Base-by-base conservation (phyloP, 1,140 invertebrate genomes). In the Chlorops oryzae region DNA sequence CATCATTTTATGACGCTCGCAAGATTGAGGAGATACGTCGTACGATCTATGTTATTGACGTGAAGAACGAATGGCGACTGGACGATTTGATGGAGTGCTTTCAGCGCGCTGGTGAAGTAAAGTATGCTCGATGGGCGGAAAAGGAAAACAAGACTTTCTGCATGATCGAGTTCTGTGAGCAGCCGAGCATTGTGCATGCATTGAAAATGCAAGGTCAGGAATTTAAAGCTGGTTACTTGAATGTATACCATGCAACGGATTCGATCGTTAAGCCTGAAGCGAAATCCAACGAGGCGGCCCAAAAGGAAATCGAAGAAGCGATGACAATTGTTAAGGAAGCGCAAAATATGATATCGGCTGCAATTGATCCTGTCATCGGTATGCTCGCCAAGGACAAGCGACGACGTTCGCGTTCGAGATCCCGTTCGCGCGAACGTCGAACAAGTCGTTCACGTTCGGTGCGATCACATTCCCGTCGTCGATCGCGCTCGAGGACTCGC, bases 11-110 rank as follows among this genome's bases (percentile, higher is more conserved):
- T 57, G 95, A 98, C 71, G 84, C 86, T 18, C 77, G 85, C 20
- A 92, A 91, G 70, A 90, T 99, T 50, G 96, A 99, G 76, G 96
- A 99, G 75, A 98, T 98, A 18, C 78, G 96, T 10, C 78, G 94
- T 44, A 97, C 94, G 0, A 77, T 94, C 4, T 80, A 93, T 34
- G 78, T 93, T 2, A 79, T 85, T 34, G 90, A 92, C 57, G 79
- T 94, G 38, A 79, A 88, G 52, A 73, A 80, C 23, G 78, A 78
- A 48, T 80, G 84, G 54, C 81, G 82, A 1, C 75, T 86, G 5
- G 85, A 90, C 28, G 84, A 92, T 48, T 62, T 93, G 2, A 80
- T 96, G 61, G 86, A 90, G 48, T 91, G 92, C 72, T 96, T 97
- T 67, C 76, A 81, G 48, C 73, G 79, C 40, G 88, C 87, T 43